phyloP scores from a whole-genome alignment of 2,113 vertebrate species.

The Ploceus nigricollis region DNA sequence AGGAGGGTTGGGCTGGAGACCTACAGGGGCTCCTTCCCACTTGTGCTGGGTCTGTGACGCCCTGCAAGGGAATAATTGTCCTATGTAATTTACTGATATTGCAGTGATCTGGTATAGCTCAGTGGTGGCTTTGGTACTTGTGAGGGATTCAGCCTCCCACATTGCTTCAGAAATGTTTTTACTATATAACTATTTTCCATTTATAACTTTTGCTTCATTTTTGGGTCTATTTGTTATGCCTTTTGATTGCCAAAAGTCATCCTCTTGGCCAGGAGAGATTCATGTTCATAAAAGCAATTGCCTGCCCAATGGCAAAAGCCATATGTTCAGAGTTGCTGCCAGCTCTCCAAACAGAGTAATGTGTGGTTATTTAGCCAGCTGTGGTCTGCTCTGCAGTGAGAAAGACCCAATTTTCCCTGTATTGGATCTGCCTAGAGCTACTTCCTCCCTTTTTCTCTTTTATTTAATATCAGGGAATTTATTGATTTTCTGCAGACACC shows the following conservation, averaged over 20 bases:
- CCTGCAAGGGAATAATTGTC: background rate
- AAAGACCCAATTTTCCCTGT: background rate
- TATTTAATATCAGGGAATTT: background rate
- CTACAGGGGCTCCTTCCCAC: fast-evolving
- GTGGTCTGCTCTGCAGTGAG: background rate
- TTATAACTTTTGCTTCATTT: background rate
- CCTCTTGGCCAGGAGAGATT: background rate
- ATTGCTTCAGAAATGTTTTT: background rate
- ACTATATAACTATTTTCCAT: background rate
- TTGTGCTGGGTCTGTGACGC: background rate
- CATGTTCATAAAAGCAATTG: background rate
- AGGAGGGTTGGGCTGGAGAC: background rate
- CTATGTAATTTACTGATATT: background rate
- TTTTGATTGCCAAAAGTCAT: background rate
- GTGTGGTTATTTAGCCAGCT: background rate
- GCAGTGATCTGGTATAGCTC: background rate
- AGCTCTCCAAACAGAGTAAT: background rate
- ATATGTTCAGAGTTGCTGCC: background rate
- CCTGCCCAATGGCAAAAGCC: background rate
- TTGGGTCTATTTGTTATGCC: background rate
- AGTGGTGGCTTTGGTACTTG: background rate
- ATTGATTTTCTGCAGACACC: background rate
- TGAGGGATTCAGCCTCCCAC: background rate
- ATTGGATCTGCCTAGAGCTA: background rate
- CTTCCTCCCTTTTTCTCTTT: background rate